These are phyloP conservation scores for Drosophila parabipectinata DNA, from an alignment of 1,140 invertebrate species.

Conservation along the genomic window DNA sequence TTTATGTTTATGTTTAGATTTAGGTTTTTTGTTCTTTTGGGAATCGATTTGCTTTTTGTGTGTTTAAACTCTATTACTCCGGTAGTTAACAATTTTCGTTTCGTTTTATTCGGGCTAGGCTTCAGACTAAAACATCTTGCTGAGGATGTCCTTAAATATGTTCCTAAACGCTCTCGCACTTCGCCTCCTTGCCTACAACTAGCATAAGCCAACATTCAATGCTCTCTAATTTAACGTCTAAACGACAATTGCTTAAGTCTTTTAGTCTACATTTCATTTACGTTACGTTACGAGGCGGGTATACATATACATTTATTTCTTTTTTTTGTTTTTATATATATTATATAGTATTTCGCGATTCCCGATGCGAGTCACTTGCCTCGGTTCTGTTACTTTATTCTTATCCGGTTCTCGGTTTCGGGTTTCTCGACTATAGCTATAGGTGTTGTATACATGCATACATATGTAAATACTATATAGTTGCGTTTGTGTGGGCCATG, in stretches of 20 bases:
- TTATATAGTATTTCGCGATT: background rate
- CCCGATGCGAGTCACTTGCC: background rate
- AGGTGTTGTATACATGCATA: conserved; percentile 18
- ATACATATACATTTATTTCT: background rate
- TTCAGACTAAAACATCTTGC: conserved; percentile 61
- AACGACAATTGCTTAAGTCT: conserved; percentile 84
- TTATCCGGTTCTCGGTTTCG: background rate
- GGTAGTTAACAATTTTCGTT: conserved; percentile 32
- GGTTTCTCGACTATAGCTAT: conserved; percentile 28
- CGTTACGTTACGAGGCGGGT: conserved; percentile 32
- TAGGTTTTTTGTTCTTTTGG: conserved; percentile 28
- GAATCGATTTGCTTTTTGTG: conserved; percentile 29
- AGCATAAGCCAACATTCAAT: conserved; percentile 82
- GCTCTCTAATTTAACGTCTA: conserved; percentile 83
- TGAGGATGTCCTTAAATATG: conserved; percentile 48
- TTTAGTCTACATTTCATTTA: conserved; percentile 78
- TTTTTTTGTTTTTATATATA: background rate
- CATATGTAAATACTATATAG: conserved; percentile 18
- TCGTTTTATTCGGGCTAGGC: conserved; percentile 45
- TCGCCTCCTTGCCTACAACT: conserved; percentile 51
- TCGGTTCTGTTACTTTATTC: conserved; percentile 6
- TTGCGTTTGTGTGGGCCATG: conserved; percentile 23
- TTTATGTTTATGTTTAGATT: conserved; percentile 19
- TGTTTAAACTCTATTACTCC: conserved; percentile 21
- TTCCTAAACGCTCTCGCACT: conserved; percentile 29